Percentiles rank a stretch among this genome's conserved stretches.
Evolutionary conservation across 2,113 vertebrate genomes (phyloP).

Genomic region (Pomatorhinus ruficollis): DNA sequence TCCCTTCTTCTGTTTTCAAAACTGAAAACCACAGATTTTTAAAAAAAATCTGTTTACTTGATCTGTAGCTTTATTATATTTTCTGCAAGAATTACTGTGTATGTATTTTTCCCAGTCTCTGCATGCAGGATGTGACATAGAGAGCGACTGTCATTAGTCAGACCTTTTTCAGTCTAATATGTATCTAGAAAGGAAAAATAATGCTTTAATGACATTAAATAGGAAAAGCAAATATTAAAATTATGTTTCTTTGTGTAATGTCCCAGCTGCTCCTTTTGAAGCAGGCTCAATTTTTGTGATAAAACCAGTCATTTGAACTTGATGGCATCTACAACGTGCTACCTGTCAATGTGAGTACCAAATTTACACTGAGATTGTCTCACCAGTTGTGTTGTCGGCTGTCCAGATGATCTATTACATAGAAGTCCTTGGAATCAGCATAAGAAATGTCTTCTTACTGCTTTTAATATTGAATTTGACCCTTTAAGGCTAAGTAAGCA

Average conservation of each 20-base stretch:
- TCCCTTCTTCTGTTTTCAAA: background rate
- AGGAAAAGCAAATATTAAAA: background rate
- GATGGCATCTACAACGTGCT: background rate
- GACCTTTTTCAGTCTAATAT: background rate
- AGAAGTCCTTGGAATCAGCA: background rate
- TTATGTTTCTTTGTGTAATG: background rate
- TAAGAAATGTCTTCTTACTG: background rate
- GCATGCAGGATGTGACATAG: background rate
- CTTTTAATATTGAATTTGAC: background rate
- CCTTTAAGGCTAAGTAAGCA: background rate
- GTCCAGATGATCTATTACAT: background rate
- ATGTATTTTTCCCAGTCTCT: background rate
- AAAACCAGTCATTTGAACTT: slow-evolving; percentile 4
- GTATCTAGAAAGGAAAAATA: background rate
- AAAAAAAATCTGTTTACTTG: background rate
- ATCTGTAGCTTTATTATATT: background rate
- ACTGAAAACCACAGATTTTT: background rate
- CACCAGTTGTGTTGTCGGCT: background rate
- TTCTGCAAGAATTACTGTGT: background rate
- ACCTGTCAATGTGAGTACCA: background rate
- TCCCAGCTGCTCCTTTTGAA: background rate
- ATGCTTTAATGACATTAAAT: background rate
- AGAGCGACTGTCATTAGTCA: background rate
- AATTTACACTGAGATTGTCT: background rate
- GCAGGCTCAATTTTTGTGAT: background rate